These are phyloP conservation scores for Micronycteris hirsuta DNA, from an alignment of 2,113 vertebrate genomes.

Conservation along the genomic window DNA sequence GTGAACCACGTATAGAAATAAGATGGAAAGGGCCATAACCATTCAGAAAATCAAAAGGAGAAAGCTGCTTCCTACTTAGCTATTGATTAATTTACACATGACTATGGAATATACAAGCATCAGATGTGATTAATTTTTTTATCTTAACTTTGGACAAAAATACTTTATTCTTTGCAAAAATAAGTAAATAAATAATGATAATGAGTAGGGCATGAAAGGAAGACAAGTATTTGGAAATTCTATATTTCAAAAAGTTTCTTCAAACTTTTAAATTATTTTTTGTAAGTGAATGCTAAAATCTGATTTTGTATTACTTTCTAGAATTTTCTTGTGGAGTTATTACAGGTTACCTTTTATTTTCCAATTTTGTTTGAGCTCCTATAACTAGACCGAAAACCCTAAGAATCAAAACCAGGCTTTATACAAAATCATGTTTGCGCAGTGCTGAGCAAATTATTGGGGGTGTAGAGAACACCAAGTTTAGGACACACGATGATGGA, in stretches of 20 bases:
- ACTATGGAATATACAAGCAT: not conserved
- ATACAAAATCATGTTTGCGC: not conserved
- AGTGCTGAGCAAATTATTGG: not conserved
- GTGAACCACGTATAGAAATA: conserved; percentile 63
- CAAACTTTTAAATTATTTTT: not conserved
- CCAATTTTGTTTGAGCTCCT: not conserved
- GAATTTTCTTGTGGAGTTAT: not conserved
- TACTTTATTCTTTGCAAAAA: not conserved
- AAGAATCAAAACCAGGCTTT: not conserved
- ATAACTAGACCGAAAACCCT: not conserved
- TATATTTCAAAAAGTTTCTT: not conserved
- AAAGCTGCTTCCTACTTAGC: conserved; percentile 1
- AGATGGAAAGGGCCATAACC: conserved; percentile 29
- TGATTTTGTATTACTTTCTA: not conserved
- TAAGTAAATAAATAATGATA: not conserved
- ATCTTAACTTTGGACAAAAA: not conserved
- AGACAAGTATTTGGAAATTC: not conserved
- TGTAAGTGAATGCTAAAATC: not conserved
- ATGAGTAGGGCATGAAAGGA: not conserved
- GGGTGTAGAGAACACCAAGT: not conserved
- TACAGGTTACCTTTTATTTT: not conserved
- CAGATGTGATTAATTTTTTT: not conserved
- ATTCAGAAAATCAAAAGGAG: not conserved
- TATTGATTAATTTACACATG: not conserved
- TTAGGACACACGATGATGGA: not conserved